Percentiles rank a stretch among this genome's conserved stretches.
phyloP scores from a whole-genome alignment of 2,888 invertebrate genomes.

The Drosophila demipolita region DNA sequence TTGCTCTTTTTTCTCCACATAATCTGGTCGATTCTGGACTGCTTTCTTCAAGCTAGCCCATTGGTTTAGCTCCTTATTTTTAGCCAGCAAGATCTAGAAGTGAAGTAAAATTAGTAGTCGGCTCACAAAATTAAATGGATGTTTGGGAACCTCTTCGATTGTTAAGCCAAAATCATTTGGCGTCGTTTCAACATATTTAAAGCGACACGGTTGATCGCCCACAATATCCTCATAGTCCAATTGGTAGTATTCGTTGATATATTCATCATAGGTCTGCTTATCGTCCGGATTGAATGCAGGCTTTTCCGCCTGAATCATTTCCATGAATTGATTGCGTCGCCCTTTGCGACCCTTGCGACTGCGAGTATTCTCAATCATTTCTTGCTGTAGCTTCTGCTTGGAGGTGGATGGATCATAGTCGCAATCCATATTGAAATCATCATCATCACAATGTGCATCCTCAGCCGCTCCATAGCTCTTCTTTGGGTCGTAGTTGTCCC shows the following conservation, averaged over 20 bases:
- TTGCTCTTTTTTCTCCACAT: constrained; percentile 92
- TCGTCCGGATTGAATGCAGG: constrained; percentile 93
- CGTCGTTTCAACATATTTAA: constrained; percentile 95
- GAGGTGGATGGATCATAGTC: constrained; percentile 89
- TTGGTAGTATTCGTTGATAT: constrained; percentile 97
- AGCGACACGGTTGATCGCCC: constrained; percentile 95
- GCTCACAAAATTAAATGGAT: rapidly evolving
- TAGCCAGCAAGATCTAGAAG: constrained; percentile 93
- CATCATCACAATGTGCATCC: constrained; percentile 90
- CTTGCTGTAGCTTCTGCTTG: constrained; percentile 86
- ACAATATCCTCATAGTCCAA: constrained; percentile 98
- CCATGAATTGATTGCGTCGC: constrained; percentile 91
- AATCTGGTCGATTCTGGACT: constrained; percentile 90
- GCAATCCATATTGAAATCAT: constrained; percentile 95
- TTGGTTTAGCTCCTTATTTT: constrained; percentile 96
- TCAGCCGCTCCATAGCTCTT: constrained; percentile 85
- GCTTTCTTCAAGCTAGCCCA: constrained; percentile 98
- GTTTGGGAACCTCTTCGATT: constrained; percentile 91
- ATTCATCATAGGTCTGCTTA: constrained; percentile 91
- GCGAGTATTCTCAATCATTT: constrained; percentile 87
- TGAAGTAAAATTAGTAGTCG: background rate
- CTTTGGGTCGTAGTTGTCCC: constrained; percentile 86
- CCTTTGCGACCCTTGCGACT: constrained; percentile 87
- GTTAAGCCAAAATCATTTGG: constrained; percentile 96
- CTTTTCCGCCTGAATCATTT: constrained; percentile 90